Base-by-base conservation (phyloP, 2,113 vertebrate genomes). In the Steatornis caripensis region DNA sequence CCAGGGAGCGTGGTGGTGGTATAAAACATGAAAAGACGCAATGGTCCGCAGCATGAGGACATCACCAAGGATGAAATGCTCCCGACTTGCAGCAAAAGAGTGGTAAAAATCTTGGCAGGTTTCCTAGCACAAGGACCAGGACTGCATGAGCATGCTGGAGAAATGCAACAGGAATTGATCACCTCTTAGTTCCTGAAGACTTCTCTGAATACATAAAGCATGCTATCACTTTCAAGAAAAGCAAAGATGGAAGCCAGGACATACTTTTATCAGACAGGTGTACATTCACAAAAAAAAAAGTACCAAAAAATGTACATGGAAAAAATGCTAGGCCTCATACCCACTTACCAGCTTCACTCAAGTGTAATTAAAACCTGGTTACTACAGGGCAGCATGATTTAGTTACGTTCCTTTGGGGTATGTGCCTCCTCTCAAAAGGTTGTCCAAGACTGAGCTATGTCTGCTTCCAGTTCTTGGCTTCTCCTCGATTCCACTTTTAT, bases 101-200 rank as follows among this genome's bases (percentile, higher is more conserved):
- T 0, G 0, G n/a, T 53, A 62, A 65, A 49, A 65, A 41, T 26
- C 39, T 69, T 72, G 51, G 32, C 37, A 81, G 27, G 16, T 57
- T 22, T 76, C 58, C 62, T 86, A 71, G 71, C 30, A 58, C 0
- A 8, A 15, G 19, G 13, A 30, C 12, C 8, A 69, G 18, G 22
- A 62, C 10, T 18, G 5, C 0, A 1, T 21, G 36, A 64, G 18
- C 6, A 21, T 17, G 12, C 29, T 2, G 1, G 11, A 20, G 12
- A 78, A 87, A 82, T 29, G 45, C 10, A 70, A 34, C 46, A 66
- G 58, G 41, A 77, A 24, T 1, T 9, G 6, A 61, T 41, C 24
- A 21, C 10, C 12, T 58, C 19, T 65, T 57, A 22, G 18, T 9
- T 85, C 61, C 57, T 69, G 36, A 87, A 55, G 30, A 78, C 9